Conservation (phyloP, 1,140 invertebrate genomes). For the Agrilus planipennis region DNA sequence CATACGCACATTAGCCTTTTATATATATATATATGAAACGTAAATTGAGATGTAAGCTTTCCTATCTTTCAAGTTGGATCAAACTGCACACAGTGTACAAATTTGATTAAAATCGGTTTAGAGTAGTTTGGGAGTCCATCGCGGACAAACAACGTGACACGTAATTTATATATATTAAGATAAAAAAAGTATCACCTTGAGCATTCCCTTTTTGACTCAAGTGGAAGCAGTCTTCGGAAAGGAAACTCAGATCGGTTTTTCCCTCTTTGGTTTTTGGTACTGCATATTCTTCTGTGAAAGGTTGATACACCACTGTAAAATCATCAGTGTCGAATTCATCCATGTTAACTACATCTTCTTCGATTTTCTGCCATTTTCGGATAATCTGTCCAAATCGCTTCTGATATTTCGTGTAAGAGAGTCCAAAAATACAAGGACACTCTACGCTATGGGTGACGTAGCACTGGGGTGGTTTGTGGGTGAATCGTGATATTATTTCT, state of each 20-base stretch:
- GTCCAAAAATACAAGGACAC: slow-evolving; percentile 24
- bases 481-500: slow-evolving; percentile 24
- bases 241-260: slow-evolving; percentile 41
- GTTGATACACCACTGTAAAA: slow-evolving; percentile 52
- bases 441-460: slow-evolving; percentile 6
- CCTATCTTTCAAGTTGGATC: not conserved
- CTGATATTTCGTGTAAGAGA: slow-evolving; percentile 15
- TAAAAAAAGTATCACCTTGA: slow-evolving; percentile 35
- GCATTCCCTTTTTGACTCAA: slow-evolving; percentile 52
- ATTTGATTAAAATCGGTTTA: no score
- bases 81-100: slow-evolving; percentile 4
- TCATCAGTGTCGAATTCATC: slow-evolving; percentile 40
- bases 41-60: slow-evolving; percentile 3
- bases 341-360: slow-evolving; percentile 29
- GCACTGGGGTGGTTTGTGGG: slow-evolving; percentile 17
- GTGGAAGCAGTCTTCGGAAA: slow-evolving; percentile 62
- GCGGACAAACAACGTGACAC: no score
- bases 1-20: no score
- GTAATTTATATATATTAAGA: no score
- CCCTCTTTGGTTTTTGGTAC: slow-evolving; percentile 27
- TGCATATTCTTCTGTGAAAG: slow-evolving; percentile 34
- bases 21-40: slow-evolving; percentile 2
- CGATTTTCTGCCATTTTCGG: slow-evolving; percentile 32
- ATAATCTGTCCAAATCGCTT: slow-evolving; percentile 31
- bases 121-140: no score